Base-by-base conservation (phyloP, 2,113 vertebrate genomes). In the Vulpes ferrilata region DNA sequence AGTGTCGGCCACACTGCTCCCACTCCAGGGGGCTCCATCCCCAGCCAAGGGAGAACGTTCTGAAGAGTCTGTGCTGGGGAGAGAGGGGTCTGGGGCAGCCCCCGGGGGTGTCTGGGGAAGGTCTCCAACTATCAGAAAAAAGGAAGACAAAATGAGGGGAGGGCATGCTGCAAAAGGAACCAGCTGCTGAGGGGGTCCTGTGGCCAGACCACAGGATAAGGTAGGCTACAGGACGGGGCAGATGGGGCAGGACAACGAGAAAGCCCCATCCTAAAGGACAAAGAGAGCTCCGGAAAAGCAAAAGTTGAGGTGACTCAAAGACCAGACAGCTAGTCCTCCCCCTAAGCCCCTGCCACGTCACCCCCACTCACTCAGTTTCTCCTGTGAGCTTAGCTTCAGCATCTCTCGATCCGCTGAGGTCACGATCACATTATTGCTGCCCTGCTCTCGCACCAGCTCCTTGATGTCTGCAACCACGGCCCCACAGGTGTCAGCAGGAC, bases 341-440 rank as follows among this genome's bases (percentile, higher is more conserved):
- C 62, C 3, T 20, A 5, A 19, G 5, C 2, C 32, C 35, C 38
- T 3, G 25, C 32, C 86, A 13, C 23, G 2, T 7, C 2, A 3
- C 1, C 43, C 30, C 85, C 51, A 96, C 97, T 96, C 57, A 99
- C 99, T 98, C 83, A 98, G 97, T n/a, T 98, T 97, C 90, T 99
- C 99, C 80, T 99, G 99, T 25, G 98, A 99, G 98, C 98, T 98
- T 60, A 99, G 98, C 81, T 99, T 99, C n/a, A 99, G 98, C 98
- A 99, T 98, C 80, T 99, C 99, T 20, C 99, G 98, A 17, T 99
- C 99, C 1, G 99, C 99, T 3, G 99, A 99, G 0, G 99, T 99
- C 95, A 99, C 98, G 2, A 99, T 99, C 96, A 99, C 97, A 32
- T 99, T 99, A 97, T 99, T 99, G 98, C 98, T 99, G 96, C 99